These are phyloP conservation scores for Labeo catla DNA, from an alignment of 2,113 vertebrate species.

Conservation along the genomic window DNA sequence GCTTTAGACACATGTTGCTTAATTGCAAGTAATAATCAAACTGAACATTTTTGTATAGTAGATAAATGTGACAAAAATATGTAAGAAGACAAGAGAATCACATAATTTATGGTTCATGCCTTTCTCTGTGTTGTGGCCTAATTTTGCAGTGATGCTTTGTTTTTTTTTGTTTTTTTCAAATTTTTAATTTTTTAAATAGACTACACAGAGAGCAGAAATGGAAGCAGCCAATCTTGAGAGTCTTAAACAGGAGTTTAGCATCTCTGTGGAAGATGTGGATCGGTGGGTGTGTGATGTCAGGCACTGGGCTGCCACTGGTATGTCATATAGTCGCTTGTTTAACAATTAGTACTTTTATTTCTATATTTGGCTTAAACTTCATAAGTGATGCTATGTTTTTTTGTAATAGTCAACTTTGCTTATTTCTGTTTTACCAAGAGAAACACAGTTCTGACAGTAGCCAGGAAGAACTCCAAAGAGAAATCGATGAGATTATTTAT, in stretches of 20 bases:
- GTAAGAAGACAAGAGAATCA: no score
- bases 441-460: slow-evolving; percentile 1
- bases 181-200: not conserved
- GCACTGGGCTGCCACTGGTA: slow-evolving; percentile 29
- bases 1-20: no score
- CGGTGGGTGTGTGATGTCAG: slow-evolving; percentile 20
- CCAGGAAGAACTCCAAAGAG: slow-evolving; percentile 25
- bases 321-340: not conserved
- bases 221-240: slow-evolving; percentile 16
- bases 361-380: not conserved
- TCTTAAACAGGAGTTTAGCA: slow-evolving; percentile 24
- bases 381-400: not conserved
- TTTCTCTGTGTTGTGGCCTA: no score
- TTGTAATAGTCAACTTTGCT: not conserved
- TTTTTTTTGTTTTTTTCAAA: no score
- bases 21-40: no score
- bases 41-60: no score
- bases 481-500: slow-evolving; percentile 18
- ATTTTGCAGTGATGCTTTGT: no score
- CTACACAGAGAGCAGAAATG: not conserved
- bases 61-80: no score
- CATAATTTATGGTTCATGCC: no score
- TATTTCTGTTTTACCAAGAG: not conserved
- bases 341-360: not conserved
- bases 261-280: slow-evolving; percentile 22